Percentiles rank a stretch among this genome's conserved stretches.
phyloP scores from a whole-genome alignment of 2,888 invertebrate species.

The Eupeodes latifasciatus region DNA sequence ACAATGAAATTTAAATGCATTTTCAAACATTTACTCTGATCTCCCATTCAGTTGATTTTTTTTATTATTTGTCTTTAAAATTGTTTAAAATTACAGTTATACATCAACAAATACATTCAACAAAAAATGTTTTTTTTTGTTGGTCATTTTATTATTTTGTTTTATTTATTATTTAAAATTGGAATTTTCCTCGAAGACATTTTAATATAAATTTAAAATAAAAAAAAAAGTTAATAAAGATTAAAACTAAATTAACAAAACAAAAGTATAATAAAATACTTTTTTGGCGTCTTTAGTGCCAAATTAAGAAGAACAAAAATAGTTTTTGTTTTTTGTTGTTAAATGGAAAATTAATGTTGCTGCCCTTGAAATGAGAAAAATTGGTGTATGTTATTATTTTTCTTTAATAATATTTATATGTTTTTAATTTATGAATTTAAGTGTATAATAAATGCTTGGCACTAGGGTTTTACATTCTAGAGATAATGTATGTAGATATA shows the following conservation, averaged over 20 bases:
- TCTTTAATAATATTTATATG: background rate
- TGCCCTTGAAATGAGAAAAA: slow-evolving; percentile 24
- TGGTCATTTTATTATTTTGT: slow-evolving; percentile 1
- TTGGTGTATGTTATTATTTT: background rate
- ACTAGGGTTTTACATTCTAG: slow-evolving; percentile 69
- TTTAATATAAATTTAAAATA: background rate
- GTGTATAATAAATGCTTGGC: slow-evolving; percentile 71
- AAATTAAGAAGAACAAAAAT: background rate
- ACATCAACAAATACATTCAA: slow-evolving; percentile 57
- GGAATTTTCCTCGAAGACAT: slow-evolving; percentile 28
- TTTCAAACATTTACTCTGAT: slow-evolving; percentile 45
- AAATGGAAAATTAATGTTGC: slow-evolving; percentile 2
- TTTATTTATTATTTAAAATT: background rate
- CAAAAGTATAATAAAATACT: slow-evolving; percentile 10
- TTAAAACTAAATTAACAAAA: slow-evolving; percentile 46
- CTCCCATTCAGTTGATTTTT: slow-evolving; percentile 41
- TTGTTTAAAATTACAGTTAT: slow-evolving; percentile 55
- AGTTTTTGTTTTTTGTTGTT: background rate
- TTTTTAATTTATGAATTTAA: background rate
- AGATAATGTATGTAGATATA: slow-evolving; percentile 5
- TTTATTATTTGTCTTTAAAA: slow-evolving; percentile 44
- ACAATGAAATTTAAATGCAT: background rate
- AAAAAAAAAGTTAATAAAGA: slow-evolving; percentile 6
- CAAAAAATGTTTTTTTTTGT: slow-evolving; percentile 20
- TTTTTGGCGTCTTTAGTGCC: background rate